phyloP scores from a whole-genome alignment of 2,888 invertebrate species.

The Noctua janthe region DNA sequence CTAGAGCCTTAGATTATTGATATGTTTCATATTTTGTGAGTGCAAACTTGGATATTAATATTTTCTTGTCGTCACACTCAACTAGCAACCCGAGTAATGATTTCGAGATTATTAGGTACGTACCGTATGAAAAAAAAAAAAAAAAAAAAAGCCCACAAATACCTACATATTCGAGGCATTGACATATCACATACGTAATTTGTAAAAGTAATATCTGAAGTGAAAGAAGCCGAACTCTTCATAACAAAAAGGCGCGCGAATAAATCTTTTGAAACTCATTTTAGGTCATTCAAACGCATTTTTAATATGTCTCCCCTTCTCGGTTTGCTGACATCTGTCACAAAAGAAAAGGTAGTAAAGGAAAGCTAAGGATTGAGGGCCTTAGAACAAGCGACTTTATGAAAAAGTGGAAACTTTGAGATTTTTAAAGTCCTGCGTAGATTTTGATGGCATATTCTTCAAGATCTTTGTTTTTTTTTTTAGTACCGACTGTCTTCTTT shows the following conservation, averaged over 20 bases:
- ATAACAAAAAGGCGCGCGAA: constrained; percentile 58
- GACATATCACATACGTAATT: constrained; percentile 34
- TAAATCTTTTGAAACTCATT: constrained; percentile 69
- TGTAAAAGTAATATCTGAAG: constrained; percentile 58
- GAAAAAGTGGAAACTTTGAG: constrained; percentile 14
- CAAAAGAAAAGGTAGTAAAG: constrained; percentile 78
- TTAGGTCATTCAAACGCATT: constrained; percentile 81
- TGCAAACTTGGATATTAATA: constrained; percentile 5
- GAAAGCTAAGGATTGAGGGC: constrained; percentile 67
- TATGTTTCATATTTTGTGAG: not conserved
- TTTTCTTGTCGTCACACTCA: not conserved
- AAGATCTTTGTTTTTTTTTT: constrained; percentile 2
- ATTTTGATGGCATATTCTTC: not conserved
- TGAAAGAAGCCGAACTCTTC: constrained; percentile 51
- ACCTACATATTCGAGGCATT: not conserved
- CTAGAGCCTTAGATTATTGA: not conserved
- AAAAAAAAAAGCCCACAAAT: constrained; percentile 3
- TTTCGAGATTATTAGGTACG: constrained; percentile 2
- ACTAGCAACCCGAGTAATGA: not conserved
- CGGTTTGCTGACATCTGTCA: constrained; percentile 81
- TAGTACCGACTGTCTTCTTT: not conserved
- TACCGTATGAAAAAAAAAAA: constrained; percentile 9
- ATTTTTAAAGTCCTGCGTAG: not conserved
- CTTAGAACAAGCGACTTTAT: constrained; percentile 57
- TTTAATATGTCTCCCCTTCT: constrained; percentile 80